These are phyloP conservation scores for Montipora foliosa DNA, from an alignment of 64 coral and sea anemone genomes.

Conservation along the genomic window DNA sequence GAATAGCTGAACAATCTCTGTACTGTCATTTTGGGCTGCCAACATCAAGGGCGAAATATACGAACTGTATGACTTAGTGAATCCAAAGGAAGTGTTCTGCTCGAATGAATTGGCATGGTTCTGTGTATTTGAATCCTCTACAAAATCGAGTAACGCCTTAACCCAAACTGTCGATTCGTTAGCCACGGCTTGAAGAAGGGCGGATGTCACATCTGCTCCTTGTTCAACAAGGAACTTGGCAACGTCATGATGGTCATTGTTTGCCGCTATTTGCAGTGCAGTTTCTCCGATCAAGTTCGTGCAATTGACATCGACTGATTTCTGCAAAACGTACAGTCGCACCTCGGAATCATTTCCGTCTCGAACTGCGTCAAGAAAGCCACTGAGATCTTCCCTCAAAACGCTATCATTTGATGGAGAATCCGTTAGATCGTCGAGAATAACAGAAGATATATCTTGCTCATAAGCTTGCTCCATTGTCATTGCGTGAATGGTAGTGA, in stretches of 20 bases:
- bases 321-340: slow-evolving; percentile 17
- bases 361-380: slow-evolving; percentile 71
- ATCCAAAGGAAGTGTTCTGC: not conserved
- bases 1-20: slow-evolving; percentile 77
- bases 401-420: not conserved
- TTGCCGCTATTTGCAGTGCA: slow-evolving; percentile 73
- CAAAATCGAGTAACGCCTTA: slow-evolving; percentile 53
- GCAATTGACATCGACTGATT: slow-evolving; percentile 79
- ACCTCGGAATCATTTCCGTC: slow-evolving; percentile 46
- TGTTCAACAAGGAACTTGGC: slow-evolving; percentile 46
- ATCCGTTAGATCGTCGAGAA: slow-evolving; percentile 42
- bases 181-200: slow-evolving; percentile 72
- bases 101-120: not conserved
- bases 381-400: slow-evolving; percentile 37
- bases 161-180: slow-evolving; percentile 68
- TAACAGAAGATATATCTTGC: not conserved
- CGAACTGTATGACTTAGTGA: not conserved
- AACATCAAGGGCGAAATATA: slow-evolving; percentile 73
- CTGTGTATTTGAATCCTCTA: not conserved
- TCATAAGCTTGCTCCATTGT: not conserved
- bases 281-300: slow-evolving; percentile 80
- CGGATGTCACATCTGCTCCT: slow-evolving; percentile 71
- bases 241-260: slow-evolving; percentile 55
- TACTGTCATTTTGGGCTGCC: slow-evolving; percentile 70
- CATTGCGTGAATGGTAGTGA: not conserved